These are phyloP conservation scores for Thymallus thymallus DNA, from an alignment of 2,113 vertebrate species.

Conservation along the genomic window DNA sequence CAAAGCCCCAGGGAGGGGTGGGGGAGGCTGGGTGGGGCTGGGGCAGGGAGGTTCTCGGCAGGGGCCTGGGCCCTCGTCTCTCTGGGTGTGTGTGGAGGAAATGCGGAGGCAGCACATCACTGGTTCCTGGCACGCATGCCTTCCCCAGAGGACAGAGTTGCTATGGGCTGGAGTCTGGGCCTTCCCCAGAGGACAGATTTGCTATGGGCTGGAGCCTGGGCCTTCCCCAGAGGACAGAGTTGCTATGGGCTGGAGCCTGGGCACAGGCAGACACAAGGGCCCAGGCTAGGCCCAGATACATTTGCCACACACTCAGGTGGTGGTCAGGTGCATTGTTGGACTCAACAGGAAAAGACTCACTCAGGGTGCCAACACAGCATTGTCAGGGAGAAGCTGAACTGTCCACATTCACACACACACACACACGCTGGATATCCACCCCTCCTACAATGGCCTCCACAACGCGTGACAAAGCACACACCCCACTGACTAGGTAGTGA, in stretches of 20 bases:
- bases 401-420: conserved; percentile 6
- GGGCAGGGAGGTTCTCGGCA: conserved; percentile 73
- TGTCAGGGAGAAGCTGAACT: conserved; percentile 14
- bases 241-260: conserved; percentile 39
- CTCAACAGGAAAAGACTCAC: background rate
- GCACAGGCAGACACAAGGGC: conserved; percentile 32
- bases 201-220: conserved; percentile 68
- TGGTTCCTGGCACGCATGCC: conserved; percentile 83
- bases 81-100: conserved; percentile 66
- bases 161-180: conserved; percentile 72
- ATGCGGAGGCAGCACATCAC: conserved; percentile 77
- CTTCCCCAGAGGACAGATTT: conserved; percentile 41
- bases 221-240: conserved; percentile 21
- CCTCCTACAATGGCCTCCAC: background rate
- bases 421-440: background rate
- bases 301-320: background rate
- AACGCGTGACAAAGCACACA: background rate
- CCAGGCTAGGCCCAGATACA: no score
- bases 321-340: background rate
- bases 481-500: background rate
- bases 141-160: conserved; percentile 82
- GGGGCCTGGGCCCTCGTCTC: conserved; percentile 69
- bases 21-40: conserved; percentile 59
- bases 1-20: conserved; percentile 77
- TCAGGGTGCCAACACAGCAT: background rate